Conservation (phyloP, 2,113 vertebrate genomes). For the Vicugna pacos region DNA sequence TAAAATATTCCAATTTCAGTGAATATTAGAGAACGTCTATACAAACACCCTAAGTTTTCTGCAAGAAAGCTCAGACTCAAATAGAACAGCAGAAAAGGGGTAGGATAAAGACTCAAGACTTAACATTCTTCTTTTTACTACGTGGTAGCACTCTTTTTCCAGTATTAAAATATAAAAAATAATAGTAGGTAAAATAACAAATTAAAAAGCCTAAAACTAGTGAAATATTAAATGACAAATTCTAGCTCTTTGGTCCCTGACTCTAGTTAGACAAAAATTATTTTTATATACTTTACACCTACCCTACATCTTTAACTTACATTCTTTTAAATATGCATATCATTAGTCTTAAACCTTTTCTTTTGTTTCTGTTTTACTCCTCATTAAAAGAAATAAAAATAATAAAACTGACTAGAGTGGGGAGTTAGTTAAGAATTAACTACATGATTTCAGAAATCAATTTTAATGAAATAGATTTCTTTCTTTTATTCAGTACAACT, state of each 20-base stretch:
- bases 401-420: slow-evolving; percentile 24
- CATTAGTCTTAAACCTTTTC: background rate
- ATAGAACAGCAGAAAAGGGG: background rate
- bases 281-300: background rate
- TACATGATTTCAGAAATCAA: slow-evolving; percentile 50
- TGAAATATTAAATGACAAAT: slow-evolving; percentile 19
- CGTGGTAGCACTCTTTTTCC: background rate
- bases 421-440: slow-evolving; percentile 29
- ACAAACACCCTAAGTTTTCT: slow-evolving; percentile 54
- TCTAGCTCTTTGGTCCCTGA: background rate
- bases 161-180: slow-evolving; percentile 33
- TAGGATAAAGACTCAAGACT: background rate
- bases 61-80: background rate
- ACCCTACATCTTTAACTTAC: background rate
- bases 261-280: background rate
- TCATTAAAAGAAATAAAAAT: slow-evolving; percentile 22
- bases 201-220: slow-evolving; percentile 5
- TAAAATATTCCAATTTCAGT: slow-evolving; percentile 53
- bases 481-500: slow-evolving; percentile 45
- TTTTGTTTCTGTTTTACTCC: slow-evolving; percentile 8
- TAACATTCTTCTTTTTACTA: background rate
- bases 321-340: background rate
- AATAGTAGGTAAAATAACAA: background rate
- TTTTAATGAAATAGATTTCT: slow-evolving; percentile 52
- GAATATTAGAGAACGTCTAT: slow-evolving; percentile 25